Evolutionary conservation across 2,888 invertebrate species (phyloP).

Genomic region (Sicus ferrugineus): DNA sequence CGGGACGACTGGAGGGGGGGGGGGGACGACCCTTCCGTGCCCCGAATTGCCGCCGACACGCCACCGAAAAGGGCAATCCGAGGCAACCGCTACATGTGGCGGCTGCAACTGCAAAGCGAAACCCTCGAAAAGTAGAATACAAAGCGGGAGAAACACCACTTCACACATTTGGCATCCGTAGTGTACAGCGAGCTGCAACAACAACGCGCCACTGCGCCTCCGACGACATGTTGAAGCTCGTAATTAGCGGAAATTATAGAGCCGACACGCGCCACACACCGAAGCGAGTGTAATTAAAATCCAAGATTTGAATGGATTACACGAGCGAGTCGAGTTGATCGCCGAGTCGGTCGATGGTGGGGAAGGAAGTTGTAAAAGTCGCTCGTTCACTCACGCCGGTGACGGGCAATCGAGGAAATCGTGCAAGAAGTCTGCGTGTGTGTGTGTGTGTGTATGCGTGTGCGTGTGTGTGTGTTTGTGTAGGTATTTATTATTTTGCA

Average conservation of each 20-base stretch:
- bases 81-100: neutral
- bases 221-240: conserved; percentile 19
- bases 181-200: neutral
- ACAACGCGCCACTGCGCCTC: neutral
- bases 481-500: too few relatives aligned
- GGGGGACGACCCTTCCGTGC: conserved; percentile 1
- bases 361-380: neutral
- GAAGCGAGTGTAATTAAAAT: conserved; percentile 33
- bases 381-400: neutral
- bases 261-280: neutral
- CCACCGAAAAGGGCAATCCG: conserved; percentile 5
- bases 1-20: too few relatives aligned
- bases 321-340: neutral
- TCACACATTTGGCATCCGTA: neutral
- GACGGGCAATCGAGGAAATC: too few relatives aligned
- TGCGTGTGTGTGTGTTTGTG: too few relatives aligned
- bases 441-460: too few relatives aligned
- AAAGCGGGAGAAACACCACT: neutral
- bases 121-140: conserved; percentile 5
- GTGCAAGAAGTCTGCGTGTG: too few relatives aligned
- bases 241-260: conserved; percentile 40
- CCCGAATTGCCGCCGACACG: neutral
- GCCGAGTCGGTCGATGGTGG: neutral
- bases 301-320: conserved; percentile 18
- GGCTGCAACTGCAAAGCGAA: conserved; percentile 5